Conservation (phyloP, 2,113 vertebrate species). For the Callipepla californica region DNA sequence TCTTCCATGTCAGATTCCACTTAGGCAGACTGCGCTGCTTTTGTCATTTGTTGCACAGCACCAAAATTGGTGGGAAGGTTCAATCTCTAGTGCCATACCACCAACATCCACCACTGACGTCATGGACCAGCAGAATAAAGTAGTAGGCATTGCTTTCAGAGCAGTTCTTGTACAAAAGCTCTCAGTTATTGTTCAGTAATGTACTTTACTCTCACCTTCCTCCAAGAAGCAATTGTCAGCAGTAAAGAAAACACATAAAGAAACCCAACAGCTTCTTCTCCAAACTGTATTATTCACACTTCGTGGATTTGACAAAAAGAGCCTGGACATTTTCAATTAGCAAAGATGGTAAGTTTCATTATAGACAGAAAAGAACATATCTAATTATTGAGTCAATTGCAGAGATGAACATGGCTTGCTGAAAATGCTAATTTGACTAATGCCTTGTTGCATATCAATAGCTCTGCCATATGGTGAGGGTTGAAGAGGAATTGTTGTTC, state of each 20-base stretch:
- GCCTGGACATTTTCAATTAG: slow-evolving; percentile 22
- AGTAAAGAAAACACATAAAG: not conserved
- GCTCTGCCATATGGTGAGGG: slow-evolving; percentile 30
- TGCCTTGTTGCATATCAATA: slow-evolving; percentile 33
- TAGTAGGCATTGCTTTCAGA: not conserved
- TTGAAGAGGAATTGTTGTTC: slow-evolving; percentile 38
- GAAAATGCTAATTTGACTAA: slow-evolving; percentile 42
- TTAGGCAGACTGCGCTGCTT: too few relatives aligned
- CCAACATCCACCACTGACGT: not conserved
- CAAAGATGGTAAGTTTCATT: slow-evolving; percentile 1
- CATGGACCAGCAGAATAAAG: not conserved
- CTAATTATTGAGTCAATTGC: slow-evolving; percentile 31
- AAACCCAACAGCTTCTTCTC: not conserved
- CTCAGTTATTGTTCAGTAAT: not conserved
- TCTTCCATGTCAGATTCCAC: not conserved
- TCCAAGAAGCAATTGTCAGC: not conserved
- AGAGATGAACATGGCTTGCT: slow-evolving; percentile 14
- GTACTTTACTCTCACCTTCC: not conserved
- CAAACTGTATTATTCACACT: not conserved
- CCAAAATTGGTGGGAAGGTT: too few relatives aligned
- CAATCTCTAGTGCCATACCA: too few relatives aligned
- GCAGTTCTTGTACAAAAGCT: not conserved
- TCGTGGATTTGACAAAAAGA: not conserved
- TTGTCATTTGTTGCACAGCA: too few relatives aligned
- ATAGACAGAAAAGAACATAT: not conserved